Conservation (phyloP, 1,140 invertebrate genomes). For the Trinorchestia longiramus region DNA sequence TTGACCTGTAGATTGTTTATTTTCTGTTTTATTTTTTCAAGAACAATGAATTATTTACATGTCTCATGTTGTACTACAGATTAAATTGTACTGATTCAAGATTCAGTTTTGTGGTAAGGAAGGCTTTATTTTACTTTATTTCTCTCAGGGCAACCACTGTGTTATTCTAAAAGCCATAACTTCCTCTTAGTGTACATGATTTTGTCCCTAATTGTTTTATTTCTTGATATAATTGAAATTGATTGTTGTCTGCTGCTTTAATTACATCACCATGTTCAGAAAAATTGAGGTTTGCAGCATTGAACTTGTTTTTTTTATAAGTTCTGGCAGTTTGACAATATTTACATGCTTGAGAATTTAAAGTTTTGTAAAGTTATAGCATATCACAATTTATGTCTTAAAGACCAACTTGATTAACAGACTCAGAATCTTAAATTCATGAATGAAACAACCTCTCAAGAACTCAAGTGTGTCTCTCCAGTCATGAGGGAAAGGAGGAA, state of each 20-base stretch:
- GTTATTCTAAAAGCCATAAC: background rate
- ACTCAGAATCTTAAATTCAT: no score
- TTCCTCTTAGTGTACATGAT: background rate
- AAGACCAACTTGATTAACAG: no score
- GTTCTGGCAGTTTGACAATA: no score
- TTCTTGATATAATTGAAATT: background rate
- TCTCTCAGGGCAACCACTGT: background rate
- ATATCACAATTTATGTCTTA: no score
- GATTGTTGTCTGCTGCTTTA: background rate
- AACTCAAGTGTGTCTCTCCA: no score
- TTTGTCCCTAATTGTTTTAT: background rate
- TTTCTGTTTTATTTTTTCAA: background rate
- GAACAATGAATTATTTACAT: background rate
- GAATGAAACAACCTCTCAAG: no score
- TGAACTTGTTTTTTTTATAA: background rate
- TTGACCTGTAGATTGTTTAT: no score
- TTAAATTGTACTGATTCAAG: background rate
- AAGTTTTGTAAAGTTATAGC: no score
- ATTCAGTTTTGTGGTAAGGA: background rate
- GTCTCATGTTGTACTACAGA: background rate
- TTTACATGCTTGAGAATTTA: no score
- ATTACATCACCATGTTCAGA: background rate
- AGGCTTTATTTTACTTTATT: background rate
- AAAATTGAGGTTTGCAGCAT: background rate
- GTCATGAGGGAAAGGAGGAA: no score